phyloP scores from a whole-genome alignment of 2,113 vertebrate species.

The Synchiropus splendidus region DNA sequence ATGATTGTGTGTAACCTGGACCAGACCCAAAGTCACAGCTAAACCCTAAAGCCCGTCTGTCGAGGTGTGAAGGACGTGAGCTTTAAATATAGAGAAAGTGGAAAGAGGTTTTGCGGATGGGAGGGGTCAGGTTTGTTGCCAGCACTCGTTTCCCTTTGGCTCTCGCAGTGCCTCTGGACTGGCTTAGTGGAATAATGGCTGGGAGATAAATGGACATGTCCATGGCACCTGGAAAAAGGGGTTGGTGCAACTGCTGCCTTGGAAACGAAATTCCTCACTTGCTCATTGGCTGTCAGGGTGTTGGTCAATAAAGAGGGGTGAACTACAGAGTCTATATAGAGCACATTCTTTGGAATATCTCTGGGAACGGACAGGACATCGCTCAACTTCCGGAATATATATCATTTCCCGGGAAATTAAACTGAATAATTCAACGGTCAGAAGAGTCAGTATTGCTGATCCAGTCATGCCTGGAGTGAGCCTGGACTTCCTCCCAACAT shows the following conservation, averaged over 20 bases:
- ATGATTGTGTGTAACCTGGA: slow-evolving; percentile 1
- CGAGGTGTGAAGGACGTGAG: slow-evolving; percentile 61
- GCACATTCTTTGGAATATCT: slow-evolving; percentile 21
- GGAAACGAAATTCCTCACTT: slow-evolving; percentile 45
- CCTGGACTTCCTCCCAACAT: slow-evolving; percentile 50
- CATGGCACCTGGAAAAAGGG: slow-evolving; percentile 51
- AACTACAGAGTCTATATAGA: slow-evolving; percentile 55
- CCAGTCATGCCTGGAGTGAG: slow-evolving; percentile 75
- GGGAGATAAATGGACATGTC: slow-evolving; percentile 56
- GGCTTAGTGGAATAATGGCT: slow-evolving; percentile 44
- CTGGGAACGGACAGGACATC: slow-evolving; percentile 7
- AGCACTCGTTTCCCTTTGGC: slow-evolving; percentile 9
- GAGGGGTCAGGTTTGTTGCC: slow-evolving; percentile 30
- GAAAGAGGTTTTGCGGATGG: slow-evolving; percentile 10
- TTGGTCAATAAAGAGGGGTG: slow-evolving; percentile 32
- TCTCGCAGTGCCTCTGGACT: slow-evolving; percentile 27
- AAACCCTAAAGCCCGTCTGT: slow-evolving; percentile 28
- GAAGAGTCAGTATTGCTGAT: slow-evolving; percentile 1
- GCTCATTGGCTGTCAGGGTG: slow-evolving; percentile 51
- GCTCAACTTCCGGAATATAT: too few relatives aligned
- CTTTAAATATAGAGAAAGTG: slow-evolving; percentile 50
- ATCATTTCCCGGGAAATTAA: too few relatives aligned
- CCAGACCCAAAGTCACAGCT: slow-evolving; percentile 11
- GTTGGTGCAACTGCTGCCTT: slow-evolving; percentile 43
- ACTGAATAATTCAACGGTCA: too few relatives aligned